These are phyloP conservation scores for Neogale vison DNA, from an alignment of 2,113 vertebrate species.

Conservation along the genomic window DNA sequence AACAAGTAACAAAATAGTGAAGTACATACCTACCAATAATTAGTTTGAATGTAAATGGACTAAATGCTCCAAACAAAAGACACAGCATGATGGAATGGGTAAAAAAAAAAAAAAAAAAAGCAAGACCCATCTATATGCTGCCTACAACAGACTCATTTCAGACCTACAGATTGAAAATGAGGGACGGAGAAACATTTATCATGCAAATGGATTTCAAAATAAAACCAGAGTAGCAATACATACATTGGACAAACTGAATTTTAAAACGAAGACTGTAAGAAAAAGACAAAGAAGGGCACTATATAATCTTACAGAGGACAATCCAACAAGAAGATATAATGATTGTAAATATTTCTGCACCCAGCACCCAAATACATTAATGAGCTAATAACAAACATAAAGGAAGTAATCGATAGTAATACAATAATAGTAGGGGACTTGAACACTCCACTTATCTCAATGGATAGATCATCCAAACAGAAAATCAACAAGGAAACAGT, in stretches of 20 bases:
- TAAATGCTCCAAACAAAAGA: neutral
- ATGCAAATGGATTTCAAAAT: neutral
- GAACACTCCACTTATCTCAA: neutral
- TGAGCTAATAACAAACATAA: neutral
- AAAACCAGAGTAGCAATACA: neutral
- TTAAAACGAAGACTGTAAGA: neutral
- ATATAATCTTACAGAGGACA: neutral
- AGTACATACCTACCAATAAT: neutral
- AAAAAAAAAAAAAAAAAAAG: neutral
- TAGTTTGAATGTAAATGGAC: neutral
- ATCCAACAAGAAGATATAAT: neutral
- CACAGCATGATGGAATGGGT: neutral
- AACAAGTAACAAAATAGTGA: neutral
- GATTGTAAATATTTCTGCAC: neutral
- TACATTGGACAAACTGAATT: neutral
- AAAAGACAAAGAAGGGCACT: neutral
- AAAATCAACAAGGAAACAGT: neutral
- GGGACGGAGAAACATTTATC: neutral
- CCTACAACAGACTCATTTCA: neutral
- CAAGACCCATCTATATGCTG: neutral
- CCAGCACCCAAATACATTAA: neutral
- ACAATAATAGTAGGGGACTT: neutral
- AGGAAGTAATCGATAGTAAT: neutral
- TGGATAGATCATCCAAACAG: neutral
- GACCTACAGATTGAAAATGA: neutral